A percentile compares a stretch with the other conserved stretches of the same genome.
Evolutionary conservation across 2,888 invertebrate species (phyloP).

Genomic region (Tyria jacobaeae): DNA sequence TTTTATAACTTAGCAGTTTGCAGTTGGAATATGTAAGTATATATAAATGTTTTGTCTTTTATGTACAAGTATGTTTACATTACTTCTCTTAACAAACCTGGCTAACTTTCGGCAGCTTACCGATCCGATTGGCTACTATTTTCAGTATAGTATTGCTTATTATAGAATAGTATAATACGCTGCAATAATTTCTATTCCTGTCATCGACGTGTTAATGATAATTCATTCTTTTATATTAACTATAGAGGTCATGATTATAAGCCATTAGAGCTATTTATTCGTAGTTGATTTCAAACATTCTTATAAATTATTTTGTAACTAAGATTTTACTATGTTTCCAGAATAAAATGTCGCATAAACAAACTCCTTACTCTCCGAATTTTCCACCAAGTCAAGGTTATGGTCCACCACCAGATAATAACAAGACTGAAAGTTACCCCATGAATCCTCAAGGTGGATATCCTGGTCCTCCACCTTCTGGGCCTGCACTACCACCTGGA

Average conservation of each 20-base stretch:
- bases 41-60: neutral
- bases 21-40: neutral
- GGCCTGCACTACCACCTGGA: constrained; percentile 66
- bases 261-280: neutral
- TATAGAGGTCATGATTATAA: constrained; percentile 2
- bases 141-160: constrained; percentile 27
- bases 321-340: constrained; percentile 31
- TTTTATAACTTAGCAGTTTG: neutral
- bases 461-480: constrained; percentile 65
- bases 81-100: neutral
- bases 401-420: constrained; percentile 69
- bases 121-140: constrained; percentile 28
- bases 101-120: constrained; percentile 4
- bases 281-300: neutral
- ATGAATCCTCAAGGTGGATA: constrained; percentile 68
- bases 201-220: constrained; percentile 7
- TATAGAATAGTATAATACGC: constrained; percentile 18
- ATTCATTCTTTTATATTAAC: constrained; percentile 10
- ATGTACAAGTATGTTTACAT: neutral
- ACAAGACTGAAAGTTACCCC: constrained; percentile 67
- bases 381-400: constrained; percentile 79
- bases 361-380: constrained; percentile 77
- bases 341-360: constrained; percentile 80
- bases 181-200: neutral
- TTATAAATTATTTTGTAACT: neutral